These are phyloP conservation scores for Mimachlamys varia DNA, from an alignment of 2,888 invertebrate genomes.

Conservation along the genomic window DNA sequence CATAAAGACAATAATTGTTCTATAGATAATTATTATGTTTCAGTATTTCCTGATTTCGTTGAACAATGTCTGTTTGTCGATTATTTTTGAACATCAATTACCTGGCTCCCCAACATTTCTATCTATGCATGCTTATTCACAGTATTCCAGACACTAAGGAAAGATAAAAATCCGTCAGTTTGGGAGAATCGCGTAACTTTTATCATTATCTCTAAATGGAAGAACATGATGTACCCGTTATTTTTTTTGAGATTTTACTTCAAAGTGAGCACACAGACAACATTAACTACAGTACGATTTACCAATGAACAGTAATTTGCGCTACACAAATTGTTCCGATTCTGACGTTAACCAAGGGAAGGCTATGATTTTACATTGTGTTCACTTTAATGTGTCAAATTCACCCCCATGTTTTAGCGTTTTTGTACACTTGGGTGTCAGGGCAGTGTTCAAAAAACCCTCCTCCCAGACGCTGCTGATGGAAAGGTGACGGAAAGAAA, in stretches of 20 bases:
- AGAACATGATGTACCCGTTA: constrained; percentile 6
- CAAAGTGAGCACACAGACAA: constrained; percentile 15
- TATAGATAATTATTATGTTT: background rate
- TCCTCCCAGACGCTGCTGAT: background rate
- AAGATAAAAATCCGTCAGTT: constrained; percentile 19
- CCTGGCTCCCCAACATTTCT: background rate
- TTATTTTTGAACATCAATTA: background rate
- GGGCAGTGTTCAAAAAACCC: background rate
- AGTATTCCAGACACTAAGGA: background rate
- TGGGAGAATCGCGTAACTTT: background rate
- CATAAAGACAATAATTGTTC: background rate
- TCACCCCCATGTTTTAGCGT: background rate
- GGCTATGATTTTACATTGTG: background rate
- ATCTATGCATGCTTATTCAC: background rate
- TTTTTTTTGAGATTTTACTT: constrained; percentile 8
- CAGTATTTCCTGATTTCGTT: background rate
- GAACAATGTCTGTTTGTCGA: background rate
- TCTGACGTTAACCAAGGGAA: background rate
- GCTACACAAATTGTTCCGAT: background rate
- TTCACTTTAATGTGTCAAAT: constrained; percentile 21
- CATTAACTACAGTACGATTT: background rate
- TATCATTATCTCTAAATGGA: constrained; percentile 7
- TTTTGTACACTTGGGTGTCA: constrained; percentile 25
- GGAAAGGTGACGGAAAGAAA: constrained; percentile 9
- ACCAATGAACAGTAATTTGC: background rate